Conservation (phyloP, 1,140 invertebrate species). For the Heliothis subflexa region DNA sequence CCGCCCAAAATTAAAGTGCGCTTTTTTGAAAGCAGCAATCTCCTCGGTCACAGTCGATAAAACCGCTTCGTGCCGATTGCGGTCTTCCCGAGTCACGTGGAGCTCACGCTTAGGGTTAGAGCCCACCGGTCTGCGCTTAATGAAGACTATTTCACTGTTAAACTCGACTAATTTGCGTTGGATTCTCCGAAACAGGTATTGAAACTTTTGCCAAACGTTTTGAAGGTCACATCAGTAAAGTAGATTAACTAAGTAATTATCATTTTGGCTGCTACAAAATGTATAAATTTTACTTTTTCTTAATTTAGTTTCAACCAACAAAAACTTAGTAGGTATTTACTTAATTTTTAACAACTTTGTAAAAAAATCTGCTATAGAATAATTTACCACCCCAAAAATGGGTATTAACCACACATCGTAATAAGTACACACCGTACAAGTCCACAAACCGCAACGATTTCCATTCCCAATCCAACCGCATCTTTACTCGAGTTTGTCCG, state of each 20-base stretch:
- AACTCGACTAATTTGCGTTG: background rate
- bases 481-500: constrained; percentile 31
- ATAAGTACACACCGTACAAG: background rate
- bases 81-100: constrained; percentile 54
- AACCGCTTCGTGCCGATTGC: constrained; percentile 77
- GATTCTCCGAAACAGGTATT: too few species aligned
- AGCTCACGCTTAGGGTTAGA: constrained; percentile 23
- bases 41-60: constrained; percentile 77
- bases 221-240: too few species aligned
- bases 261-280: too few species aligned
- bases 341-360: too few species aligned
- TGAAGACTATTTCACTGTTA: background rate
- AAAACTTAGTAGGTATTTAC: too few species aligned
- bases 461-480: constrained; percentile 8
- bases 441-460: background rate
- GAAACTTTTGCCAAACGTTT: too few species aligned
- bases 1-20: constrained; percentile 74
- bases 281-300: background rate
- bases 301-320: too few species aligned
- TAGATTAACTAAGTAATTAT: too few species aligned
- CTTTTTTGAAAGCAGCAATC: constrained; percentile 75
- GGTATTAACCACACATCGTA: background rate
- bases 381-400: background rate
- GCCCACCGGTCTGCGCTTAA: background rate
- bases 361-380: too few species aligned